Evolutionary conservation across 64 coral and sea anemone species (phyloP).

Genomic region (Trachythela sp.): DNA sequence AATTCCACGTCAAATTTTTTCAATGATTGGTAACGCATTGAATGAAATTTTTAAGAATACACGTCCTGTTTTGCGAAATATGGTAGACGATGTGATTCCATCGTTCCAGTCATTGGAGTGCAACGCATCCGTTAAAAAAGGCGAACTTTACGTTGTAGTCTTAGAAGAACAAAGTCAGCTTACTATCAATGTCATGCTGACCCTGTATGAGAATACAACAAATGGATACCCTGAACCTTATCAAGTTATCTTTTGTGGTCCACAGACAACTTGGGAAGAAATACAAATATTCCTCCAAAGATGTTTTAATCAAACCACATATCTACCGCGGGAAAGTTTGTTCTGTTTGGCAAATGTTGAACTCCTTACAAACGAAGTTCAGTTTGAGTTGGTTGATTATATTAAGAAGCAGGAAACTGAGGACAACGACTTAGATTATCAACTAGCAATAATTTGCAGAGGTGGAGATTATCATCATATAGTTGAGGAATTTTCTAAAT

Average conservation of each 20-base stretch:
- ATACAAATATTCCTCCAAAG: not conserved
- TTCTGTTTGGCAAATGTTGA: conserved; percentile 15
- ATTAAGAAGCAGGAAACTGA: not conserved
- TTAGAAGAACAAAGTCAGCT: not conserved
- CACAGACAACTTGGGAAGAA: not conserved
- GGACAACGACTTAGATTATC: not conserved
- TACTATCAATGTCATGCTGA: conserved; percentile 9
- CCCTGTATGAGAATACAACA: not conserved
- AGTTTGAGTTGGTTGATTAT: conserved; percentile 8
- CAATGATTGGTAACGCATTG: not conserved
- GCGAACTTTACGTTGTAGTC: conserved; percentile 2
- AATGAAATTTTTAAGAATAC: not conserved
- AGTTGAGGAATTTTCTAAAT: not conserved
- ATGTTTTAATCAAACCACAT: not conserved
- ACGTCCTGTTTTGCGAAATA: not conserved
- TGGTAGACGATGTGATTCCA: not conserved
- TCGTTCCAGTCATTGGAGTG: not conserved
- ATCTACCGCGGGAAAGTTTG: not conserved
- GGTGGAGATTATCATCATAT: not conserved
- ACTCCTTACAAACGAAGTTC: not conserved
- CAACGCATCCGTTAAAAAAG: not conserved
- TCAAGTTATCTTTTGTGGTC: conserved; percentile 13
- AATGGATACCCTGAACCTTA: conserved; percentile 5
- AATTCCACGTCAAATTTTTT: not conserved
- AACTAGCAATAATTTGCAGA: not conserved